Evolutionary conservation across 2,113 vertebrate genomes (phyloP).

Genomic region (Thinocorus orbignyianus): DNA sequence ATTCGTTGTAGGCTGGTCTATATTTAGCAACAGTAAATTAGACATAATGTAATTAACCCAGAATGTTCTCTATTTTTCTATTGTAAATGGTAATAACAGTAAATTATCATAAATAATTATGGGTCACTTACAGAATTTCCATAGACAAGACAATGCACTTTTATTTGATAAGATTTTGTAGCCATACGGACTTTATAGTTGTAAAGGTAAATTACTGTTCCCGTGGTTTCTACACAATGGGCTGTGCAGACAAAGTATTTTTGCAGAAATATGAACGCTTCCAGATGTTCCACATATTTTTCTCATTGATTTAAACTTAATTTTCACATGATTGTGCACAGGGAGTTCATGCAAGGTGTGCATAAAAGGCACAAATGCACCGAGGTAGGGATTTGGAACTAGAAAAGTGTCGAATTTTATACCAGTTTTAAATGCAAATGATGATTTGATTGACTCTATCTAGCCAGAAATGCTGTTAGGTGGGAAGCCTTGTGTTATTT

Average conservation of each 20-base stretch:
- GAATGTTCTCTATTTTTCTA: constrained; percentile 21
- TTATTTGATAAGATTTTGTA: constrained; percentile 15
- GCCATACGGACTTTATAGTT: not conserved
- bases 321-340: not conserved
- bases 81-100: constrained; percentile 9
- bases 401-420: not conserved
- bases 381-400: not conserved
- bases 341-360: not conserved
- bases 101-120: constrained; percentile 56
- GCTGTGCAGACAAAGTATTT: not conserved
- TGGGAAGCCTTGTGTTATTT: constrained; percentile 4
- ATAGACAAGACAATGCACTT: constrained; percentile 24
- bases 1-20: not conserved
- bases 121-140: constrained; percentile 28
- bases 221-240: not conserved
- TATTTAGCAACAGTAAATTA: constrained; percentile 14
- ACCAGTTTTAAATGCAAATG: not conserved
- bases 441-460: not conserved
- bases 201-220: constrained; percentile 35
- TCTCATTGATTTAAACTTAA: not conserved
- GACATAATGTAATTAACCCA: constrained; percentile 3
- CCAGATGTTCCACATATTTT: constrained; percentile 9
- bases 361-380: not conserved
- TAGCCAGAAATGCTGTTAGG: not conserved
- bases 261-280: not conserved